Percentiles rank a stretch among this genome's conserved stretches.
Evolutionary conservation across 2,113 vertebrate species (phyloP).

Genomic region (Apteryx owenii): DNA sequence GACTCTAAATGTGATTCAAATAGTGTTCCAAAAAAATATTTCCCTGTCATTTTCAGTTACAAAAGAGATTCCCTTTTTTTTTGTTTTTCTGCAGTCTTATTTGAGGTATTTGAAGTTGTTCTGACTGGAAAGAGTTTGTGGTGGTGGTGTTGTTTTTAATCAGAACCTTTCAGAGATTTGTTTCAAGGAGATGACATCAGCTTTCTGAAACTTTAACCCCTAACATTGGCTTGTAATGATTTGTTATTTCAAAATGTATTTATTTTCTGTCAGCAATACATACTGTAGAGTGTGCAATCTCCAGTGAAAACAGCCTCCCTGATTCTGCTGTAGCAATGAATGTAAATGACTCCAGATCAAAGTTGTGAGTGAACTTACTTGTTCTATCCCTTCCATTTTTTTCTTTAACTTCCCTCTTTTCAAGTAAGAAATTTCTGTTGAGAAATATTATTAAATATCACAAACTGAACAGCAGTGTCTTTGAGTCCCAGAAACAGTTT

Average conservation of each 20-base stretch:
- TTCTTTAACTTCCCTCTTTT: constrained; percentile 23
- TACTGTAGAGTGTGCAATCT: constrained; percentile 29
- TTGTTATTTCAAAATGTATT: constrained; percentile 24
- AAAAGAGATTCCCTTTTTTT: background rate
- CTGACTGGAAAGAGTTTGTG: background rate
- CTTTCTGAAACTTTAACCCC: constrained; percentile 38
- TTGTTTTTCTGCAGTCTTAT: background rate
- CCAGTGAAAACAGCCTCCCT: constrained; percentile 28
- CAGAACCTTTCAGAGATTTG: constrained; percentile 16
- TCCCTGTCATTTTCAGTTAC: background rate
- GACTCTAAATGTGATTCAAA: background rate
- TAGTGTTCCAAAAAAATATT: background rate
- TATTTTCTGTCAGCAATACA: constrained; percentile 49
- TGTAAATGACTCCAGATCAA: constrained; percentile 59
- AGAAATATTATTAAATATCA: constrained; percentile 74
- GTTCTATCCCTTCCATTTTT: constrained; percentile 49
- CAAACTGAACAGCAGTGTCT: constrained; percentile 56
- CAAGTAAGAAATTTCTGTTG: constrained; percentile 56
- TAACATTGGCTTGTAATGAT: background rate
- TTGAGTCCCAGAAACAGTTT: constrained; percentile 63
- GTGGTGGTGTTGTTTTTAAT: background rate
- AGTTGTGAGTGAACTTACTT: constrained; percentile 32
- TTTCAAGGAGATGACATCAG: constrained; percentile 30
- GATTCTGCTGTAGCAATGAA: constrained; percentile 1
- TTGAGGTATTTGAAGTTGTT: background rate